A percentile compares a stretch with the other conserved stretches of the same genome.
These are phyloP conservation scores for Diabrotica virgifera DNA, from an alignment of 1,140 invertebrate genomes.

Conservation along the genomic window DNA sequence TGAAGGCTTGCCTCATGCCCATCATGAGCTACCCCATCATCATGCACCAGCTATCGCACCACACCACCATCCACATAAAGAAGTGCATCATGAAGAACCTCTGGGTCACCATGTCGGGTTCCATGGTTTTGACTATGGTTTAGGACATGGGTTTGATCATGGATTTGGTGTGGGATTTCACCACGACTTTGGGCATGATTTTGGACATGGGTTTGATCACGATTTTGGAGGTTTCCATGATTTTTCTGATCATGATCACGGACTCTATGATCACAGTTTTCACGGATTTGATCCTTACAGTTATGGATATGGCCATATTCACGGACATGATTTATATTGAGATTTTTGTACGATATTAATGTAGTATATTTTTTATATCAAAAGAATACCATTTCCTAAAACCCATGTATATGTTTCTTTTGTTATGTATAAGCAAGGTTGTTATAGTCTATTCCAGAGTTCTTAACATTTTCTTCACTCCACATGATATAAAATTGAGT, in stretches of 20 bases:
- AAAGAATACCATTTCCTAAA: background rate
- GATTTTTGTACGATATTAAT: background rate
- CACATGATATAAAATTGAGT: no score
- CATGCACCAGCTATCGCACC: background rate
- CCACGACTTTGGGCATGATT: background rate
- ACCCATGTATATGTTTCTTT: no score
- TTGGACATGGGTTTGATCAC: background rate
- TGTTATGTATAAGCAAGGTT: no score
- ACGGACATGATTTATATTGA: background rate
- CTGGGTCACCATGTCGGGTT: background rate
- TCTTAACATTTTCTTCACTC: no score
- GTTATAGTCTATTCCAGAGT: no score
- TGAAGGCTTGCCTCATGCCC: background rate
- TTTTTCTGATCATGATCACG: background rate
- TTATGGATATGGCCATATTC: background rate
- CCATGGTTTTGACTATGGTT: background rate
- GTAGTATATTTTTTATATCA: background rate
- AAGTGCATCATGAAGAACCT: no score
- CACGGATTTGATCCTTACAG: background rate
- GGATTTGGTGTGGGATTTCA: conserved; percentile 3
- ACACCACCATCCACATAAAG: background rate
- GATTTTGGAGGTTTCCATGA: background rate
- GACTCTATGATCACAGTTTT: background rate
- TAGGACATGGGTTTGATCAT: background rate
- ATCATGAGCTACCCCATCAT: background rate